Evolutionary conservation across 2,888 invertebrate species (phyloP), one percentile per base, ranked within the genome.

Genomic region (Aquatica leii): DNA sequence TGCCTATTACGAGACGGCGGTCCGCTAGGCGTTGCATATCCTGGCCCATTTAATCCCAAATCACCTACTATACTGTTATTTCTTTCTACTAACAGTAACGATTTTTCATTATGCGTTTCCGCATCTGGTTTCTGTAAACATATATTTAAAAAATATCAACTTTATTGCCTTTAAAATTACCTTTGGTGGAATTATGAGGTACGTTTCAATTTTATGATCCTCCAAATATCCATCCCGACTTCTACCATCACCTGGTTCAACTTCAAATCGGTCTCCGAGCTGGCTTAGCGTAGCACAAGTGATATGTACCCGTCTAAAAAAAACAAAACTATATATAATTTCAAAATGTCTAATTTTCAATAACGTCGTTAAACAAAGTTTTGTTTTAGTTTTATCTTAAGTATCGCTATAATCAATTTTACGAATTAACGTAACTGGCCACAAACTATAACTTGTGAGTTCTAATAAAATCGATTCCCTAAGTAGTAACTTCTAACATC

Each of bases 191-290:
- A 94, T 83, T 71, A 95, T 95, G 53, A 95, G 88, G 80, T 87
- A 95, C 0, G 95, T 93, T 78, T 95, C 94, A 60, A 95, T 88
- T 82, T 94, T 94, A 77, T 94, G 95, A 75, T 95, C 94, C 4
- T 93, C 92, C 58, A 95, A 82, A 81, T 95, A 94, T 2, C 88
- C 87, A 77, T 95, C 94, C 57, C 94, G 85, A n/a, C 88, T 87
- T 0, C 85, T 87, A 0, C 95, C 95, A 64, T 93, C 89, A 0
- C 95, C 94, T 0, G 92, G 90, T 75, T 95, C 95, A 62, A 94
- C 93, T 77, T 94, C 90, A 75, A 94, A 95, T 73, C 90, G 87
- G 66, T 88, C 91, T 15, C 89, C 92, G 21, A 95, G 85, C 76
- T 94, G 93, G 48, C 90, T 85, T 62, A 94, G 81, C 0, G 95